phyloP scores from a whole-genome alignment of 2,113 vertebrate genomes.

The Pachycephala philippinensis region DNA sequence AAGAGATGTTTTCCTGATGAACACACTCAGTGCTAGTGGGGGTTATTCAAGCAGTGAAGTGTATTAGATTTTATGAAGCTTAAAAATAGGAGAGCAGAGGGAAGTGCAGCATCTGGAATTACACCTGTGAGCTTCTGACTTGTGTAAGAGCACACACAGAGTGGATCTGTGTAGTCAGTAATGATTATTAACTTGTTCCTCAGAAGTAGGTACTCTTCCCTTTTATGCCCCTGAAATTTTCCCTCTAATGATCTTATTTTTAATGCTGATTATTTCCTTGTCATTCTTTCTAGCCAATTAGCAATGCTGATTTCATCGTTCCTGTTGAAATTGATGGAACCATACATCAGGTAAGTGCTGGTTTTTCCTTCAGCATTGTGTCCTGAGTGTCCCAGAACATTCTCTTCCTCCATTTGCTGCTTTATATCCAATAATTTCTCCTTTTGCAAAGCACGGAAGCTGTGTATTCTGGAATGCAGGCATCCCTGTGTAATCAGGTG shows the following conservation, averaged over 20 bases:
- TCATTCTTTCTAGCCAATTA: conserved; percentile 85
- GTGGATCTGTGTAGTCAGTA: neutral
- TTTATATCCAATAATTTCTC: neutral
- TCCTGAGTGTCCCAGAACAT: fast-evolving
- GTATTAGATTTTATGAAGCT: neutral
- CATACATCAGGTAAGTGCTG: conserved; percentile 90
- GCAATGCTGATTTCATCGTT: conserved; percentile 98
- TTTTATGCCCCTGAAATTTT: neutral
- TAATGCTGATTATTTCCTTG: conserved; percentile 13
- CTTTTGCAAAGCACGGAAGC: neutral
- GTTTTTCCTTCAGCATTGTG: neutral
- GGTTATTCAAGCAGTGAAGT: neutral
- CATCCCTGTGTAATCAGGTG: neutral
- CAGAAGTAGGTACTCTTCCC: neutral
- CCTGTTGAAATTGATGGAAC: conserved; percentile 98
- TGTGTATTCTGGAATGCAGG: neutral
- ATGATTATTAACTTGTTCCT: neutral
- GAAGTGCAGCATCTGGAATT: neutral
- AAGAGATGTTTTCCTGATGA: neutral
- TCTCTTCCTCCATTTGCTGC: neutral
- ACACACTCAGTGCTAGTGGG: neutral
- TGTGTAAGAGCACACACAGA: neutral
- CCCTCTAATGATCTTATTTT: neutral
- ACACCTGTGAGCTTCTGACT: neutral
- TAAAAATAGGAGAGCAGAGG: neutral